Percentiles rank a stretch among this genome's conserved stretches.
Conservation (phyloP, 2,888 invertebrate genomes). For the Heteromyza rotundicornis region DNA sequence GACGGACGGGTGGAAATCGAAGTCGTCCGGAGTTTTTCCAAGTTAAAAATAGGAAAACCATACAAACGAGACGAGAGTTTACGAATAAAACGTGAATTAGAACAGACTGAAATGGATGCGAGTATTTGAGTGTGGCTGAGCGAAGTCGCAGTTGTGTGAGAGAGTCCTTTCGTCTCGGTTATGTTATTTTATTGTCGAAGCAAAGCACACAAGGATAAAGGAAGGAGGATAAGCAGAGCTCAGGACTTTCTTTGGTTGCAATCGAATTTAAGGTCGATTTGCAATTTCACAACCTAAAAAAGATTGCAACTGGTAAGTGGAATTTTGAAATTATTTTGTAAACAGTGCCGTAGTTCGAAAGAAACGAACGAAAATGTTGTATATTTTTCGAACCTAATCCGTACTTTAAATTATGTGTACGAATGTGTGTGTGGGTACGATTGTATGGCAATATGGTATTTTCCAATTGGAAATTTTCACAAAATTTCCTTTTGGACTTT, state of each 20-base stretch:
- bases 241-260: background rate
- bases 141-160: too few relatives aligned
- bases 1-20: too few relatives aligned
- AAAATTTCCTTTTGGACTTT: background rate
- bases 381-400: background rate
- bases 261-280: background rate
- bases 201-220: background rate
- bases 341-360: too few relatives aligned
- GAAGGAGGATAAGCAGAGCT: background rate
- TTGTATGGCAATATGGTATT: too few relatives aligned
- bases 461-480: background rate
- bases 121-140: too few relatives aligned
- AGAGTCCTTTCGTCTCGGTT: too few relatives aligned
- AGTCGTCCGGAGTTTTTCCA: too few relatives aligned
- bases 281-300: background rate
- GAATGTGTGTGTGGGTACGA: background rate
- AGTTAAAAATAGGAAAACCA: too few relatives aligned
- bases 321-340: background rate
- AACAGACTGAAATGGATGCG: too few relatives aligned
- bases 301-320: background rate
- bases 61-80: too few relatives aligned
- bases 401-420: background rate
- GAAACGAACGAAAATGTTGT: background rate
- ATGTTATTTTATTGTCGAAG: background rate
- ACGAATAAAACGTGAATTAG: background rate